Base-by-base conservation (phyloP, 2,113 vertebrate genomes). In the Trichomycterus rosablanca region DNA sequence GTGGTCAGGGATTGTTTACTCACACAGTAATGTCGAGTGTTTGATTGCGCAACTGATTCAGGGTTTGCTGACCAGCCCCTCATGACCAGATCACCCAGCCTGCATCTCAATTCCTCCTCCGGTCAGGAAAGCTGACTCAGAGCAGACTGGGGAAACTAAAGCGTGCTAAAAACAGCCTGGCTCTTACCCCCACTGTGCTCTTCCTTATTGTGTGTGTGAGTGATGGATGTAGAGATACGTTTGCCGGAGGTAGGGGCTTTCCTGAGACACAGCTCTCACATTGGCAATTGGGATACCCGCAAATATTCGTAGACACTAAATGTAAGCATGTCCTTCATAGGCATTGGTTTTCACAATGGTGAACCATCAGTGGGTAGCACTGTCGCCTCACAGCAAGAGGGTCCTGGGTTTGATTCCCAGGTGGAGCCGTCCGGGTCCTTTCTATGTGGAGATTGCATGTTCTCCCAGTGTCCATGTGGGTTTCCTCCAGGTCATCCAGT, bases 51-150 rank as follows among this genome's bases (percentile, higher is more conserved):
- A 19, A 11, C 32, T 60, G 57, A 61, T 34, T 60, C 32, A 55
- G 32, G 18, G 22, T 68, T 50, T 54, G 66, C 37, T 60, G 12
- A 2, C 42, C 32, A 35, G 22, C 40, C 16, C 19, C 24, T 28
- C 19, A 52, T 24, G 43, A 15, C 22, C 20, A 45, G 19, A 24
- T 43, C 37, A 28, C 16, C 14, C 60, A 62, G 34, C 18, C 26
- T 23, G 14, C 4, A 20, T 19, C 30, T 26, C 28, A 52, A 11
- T 40, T 51, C 22, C 20, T 35, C 19, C 16, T 57, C 40, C 19
- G 37, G 18, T 56, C 48, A 67, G 71, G 63, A 74, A 63, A 34
- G 55, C 49, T 65, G 59, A 74, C 66, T 72, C 70, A 74, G 54
- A 48, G 59, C 52, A 72, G 67, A 70, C 46, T 20, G 32, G 42